phyloP scores from a whole-genome alignment of 2,113 vertebrate genomes.

The Pipra filicauda region DNA sequence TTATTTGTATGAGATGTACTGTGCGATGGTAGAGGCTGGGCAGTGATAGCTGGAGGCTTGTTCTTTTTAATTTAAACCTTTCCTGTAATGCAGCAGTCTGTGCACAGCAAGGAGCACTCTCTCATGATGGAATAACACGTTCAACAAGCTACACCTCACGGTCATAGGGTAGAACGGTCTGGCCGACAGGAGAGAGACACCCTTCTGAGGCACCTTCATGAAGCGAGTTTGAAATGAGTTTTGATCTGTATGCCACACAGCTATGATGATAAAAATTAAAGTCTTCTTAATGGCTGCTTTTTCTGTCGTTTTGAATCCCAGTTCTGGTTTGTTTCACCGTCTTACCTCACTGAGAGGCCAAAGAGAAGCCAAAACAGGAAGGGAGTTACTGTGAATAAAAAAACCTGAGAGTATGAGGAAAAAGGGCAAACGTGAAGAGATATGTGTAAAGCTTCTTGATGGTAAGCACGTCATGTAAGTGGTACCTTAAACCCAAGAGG shows the following conservation, averaged over 20 bases:
- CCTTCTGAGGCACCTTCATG: background rate
- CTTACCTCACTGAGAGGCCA: background rate
- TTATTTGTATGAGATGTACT: fast-evolving
- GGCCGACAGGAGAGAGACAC: background rate
- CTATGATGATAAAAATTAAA: background rate
- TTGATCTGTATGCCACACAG: background rate
- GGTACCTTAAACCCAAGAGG: background rate
- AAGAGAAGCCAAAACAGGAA: background rate
- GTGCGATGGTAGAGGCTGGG: background rate
- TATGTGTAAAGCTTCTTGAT: fast-evolving
- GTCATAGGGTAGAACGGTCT: fast-evolving
- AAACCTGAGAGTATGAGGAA: background rate
- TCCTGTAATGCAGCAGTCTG: background rate
- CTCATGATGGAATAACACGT: background rate
- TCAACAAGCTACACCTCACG: background rate
- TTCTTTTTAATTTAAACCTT: background rate
- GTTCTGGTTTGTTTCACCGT: fast-evolving
- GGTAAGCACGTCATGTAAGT: fast-evolving
- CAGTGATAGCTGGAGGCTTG: background rate
- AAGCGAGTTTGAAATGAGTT: background rate
- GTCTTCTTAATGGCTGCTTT: background rate
- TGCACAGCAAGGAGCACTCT: background rate
- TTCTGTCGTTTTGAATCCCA: background rate
- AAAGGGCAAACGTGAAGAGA: background rate
- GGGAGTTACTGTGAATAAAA: background rate